Evolutionary conservation across 2,888 invertebrate species (phyloP).

Genomic region (Coremacera marginata): DNA sequence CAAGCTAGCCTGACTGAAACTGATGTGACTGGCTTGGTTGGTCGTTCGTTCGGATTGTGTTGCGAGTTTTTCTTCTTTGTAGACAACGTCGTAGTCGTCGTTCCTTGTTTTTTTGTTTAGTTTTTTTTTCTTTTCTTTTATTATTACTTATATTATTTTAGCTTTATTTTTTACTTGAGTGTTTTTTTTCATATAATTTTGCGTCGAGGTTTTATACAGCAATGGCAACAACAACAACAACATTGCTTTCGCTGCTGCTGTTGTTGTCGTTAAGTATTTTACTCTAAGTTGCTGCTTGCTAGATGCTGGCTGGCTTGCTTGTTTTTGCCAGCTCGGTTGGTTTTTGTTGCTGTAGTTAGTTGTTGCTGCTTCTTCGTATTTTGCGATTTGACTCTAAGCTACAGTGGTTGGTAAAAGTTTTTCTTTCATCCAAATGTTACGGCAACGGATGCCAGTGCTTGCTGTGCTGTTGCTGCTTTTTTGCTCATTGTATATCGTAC

Average conservation of each 20-base stretch:
- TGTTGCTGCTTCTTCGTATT: constrained; percentile 6
- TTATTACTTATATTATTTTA: constrained; percentile 41
- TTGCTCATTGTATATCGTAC: neutral
- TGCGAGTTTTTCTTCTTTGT: constrained; percentile 12
- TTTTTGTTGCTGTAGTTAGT: neutral
- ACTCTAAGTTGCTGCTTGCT: constrained; percentile 28
- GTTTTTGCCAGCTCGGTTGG: constrained; percentile 1
- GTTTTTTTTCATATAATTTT: constrained; percentile 32
- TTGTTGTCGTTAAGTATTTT: constrained; percentile 35
- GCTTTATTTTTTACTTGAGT: constrained; percentile 37
- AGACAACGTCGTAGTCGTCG: neutral
- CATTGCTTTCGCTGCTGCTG: constrained; percentile 2
- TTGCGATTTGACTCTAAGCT: constrained; percentile 39
- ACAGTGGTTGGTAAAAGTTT: constrained; percentile 37
- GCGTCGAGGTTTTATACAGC: constrained; percentile 17
- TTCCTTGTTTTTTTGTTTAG: constrained; percentile 27
- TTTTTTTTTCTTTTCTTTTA: constrained; percentile 32
- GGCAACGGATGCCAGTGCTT: constrained; percentile 30
- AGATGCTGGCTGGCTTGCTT: neutral
- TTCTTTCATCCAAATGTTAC: constrained; percentile 38
- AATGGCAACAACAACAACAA: constrained; percentile 10
- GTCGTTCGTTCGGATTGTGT: constrained; percentile 4
- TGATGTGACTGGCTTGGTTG: constrained; percentile 23
- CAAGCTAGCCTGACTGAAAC: constrained; percentile 23
- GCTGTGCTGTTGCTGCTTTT: constrained; percentile 7